Evolutionary conservation across 2,888 invertebrate species (phyloP), one percentile per base, ranked within the genome.

Genomic region (Drosophila percnosoma): DNA sequence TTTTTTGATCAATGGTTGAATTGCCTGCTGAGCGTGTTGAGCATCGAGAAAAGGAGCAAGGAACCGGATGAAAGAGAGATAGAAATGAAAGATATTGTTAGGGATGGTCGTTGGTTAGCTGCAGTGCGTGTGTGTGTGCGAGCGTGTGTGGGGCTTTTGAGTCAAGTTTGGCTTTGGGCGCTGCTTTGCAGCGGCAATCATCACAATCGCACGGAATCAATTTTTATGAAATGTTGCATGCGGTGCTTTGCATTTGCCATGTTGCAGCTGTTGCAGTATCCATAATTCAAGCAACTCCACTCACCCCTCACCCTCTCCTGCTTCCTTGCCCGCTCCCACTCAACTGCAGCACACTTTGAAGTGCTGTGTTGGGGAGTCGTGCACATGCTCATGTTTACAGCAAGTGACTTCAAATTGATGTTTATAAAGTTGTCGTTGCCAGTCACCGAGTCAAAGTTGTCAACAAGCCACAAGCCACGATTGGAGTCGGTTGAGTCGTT

Each of bases 191-290:
- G 74, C 57, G 38, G 67, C 77, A 80, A 75, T 79, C 80, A 69
- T 75, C 71, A 70, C 79, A 79, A 77, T 82, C 66, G 75, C 82
- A 78, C 67, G 64, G 73, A 82, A 83, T 82, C 80, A 80, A 82
- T 82, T 83, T 80, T 77, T 80, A 80, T 73, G 71, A 83, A 82
- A 83, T 80, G 83, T 74, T 82, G 73, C 80, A 73, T 68, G 68
- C 55, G 55, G 55, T 55, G 68, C 61, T 54, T 59, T 75, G 38
- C 63, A 62, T 65, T 49, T 66, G 54, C 71, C 60, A 64, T 70
- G 76, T 53, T 58, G 80, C 83, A 80, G 80, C 80, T 76, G 80
- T 76, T 70, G 73, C 68, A 73, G 31, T 54, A 31, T 40, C 58
- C 38, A 38, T 57, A 52, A 57, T 57, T 13, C 40, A 33, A 7